Evolutionary conservation across 2,113 vertebrate species (phyloP).

Genomic region (Mirounga angustirostris): DNA sequence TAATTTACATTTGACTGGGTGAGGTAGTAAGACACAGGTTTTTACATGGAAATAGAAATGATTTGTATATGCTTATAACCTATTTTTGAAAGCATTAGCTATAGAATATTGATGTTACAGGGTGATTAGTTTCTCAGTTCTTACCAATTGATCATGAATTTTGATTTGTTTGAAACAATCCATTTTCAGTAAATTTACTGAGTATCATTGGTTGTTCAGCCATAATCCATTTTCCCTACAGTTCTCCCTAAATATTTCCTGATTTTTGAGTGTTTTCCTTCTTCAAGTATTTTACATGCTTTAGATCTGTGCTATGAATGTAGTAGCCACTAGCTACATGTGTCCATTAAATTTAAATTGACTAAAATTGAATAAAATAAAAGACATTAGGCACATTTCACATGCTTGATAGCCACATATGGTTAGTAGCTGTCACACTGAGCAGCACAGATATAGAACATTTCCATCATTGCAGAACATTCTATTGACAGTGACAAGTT

Average conservation of each 20-base stretch:
- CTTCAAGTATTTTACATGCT: neutral
- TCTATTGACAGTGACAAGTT: neutral
- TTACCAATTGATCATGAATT: neutral
- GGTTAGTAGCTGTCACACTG: neutral
- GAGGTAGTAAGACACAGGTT: neutral
- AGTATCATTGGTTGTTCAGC: neutral
- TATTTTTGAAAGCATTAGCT: neutral
- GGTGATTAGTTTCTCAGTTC: neutral
- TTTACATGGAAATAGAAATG: neutral
- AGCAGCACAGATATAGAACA: neutral
- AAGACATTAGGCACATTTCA: neutral
- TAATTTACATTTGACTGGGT: neutral
- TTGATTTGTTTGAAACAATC: neutral
- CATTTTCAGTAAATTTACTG: neutral
- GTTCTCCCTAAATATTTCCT: neutral
- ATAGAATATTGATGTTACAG: neutral
- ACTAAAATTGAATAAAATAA: constrained; percentile 23
- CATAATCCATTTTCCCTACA: neutral
- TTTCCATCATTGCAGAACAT: neutral
- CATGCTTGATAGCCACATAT: neutral
- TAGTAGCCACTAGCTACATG: neutral
- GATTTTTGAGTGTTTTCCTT: neutral
- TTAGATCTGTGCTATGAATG: neutral
- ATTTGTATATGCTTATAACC: neutral
- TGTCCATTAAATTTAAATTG: neutral